Evolutionary conservation across 2,113 vertebrate species (phyloP).

Genomic region (Halcyon malimbica): DNA sequence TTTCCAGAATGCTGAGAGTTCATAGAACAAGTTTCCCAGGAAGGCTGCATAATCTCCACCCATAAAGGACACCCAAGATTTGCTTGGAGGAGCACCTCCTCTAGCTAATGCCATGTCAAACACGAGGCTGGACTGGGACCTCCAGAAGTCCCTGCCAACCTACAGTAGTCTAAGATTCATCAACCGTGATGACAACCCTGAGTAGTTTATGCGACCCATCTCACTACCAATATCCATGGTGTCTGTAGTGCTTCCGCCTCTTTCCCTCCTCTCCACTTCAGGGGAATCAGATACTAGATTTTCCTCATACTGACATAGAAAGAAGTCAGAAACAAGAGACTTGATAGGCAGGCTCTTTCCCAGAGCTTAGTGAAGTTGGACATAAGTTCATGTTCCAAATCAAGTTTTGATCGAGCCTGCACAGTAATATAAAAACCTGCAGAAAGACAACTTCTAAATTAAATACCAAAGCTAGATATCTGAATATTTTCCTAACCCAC

Average conservation of each 20-base stretch:
- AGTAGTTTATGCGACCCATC: not conserved
- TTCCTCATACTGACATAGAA: not conserved
- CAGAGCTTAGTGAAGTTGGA: not conserved
- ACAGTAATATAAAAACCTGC: not conserved
- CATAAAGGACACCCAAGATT: not conserved
- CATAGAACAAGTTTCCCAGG: rapidly evolving
- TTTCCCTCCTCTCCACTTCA: not conserved
- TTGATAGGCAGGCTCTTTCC: not conserved
- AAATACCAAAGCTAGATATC: not conserved
- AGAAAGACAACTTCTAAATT: not conserved
- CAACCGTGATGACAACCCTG: not conserved
- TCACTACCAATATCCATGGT: not conserved
- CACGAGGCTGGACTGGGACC: not conserved
- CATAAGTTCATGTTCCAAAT: not conserved
- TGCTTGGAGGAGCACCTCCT: not conserved
- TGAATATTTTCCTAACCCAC: not conserved
- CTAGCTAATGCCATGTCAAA: rapidly evolving
- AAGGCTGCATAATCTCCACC: not conserved
- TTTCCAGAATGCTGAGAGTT: not conserved
- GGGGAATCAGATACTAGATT: not conserved
- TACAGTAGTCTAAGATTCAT: not conserved
- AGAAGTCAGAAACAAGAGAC: not conserved
- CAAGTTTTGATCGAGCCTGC: not conserved
- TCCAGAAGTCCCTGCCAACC: not conserved
- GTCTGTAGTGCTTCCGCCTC: not conserved